These are phyloP conservation scores for Catocala fraxini DNA, from an alignment of 2,888 invertebrate species.

Conservation along the genomic window DNA sequence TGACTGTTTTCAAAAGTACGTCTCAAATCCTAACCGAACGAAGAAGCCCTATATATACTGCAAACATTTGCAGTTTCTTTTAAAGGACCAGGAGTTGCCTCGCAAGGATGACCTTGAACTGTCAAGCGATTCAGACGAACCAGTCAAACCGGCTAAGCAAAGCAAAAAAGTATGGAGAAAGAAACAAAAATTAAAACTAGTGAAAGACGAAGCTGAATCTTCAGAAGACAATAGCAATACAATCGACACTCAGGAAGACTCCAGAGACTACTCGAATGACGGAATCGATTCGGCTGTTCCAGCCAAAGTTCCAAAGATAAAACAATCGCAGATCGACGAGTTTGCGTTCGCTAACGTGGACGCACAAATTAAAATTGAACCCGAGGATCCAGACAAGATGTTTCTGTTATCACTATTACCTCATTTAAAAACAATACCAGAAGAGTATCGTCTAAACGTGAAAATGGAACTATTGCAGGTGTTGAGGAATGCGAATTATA, in stretches of 20 bases:
- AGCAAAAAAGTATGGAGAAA: conserved; percentile 61
- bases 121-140: conserved; percentile 66
- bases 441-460: conserved; percentile 70
- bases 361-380: conserved; percentile 54
- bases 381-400: conserved; percentile 76
- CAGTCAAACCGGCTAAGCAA: conserved; percentile 34
- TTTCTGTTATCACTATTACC: conserved; percentile 79
- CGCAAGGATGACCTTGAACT: conserved; percentile 40
- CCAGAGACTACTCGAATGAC: conserved; percentile 55
- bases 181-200: conserved; percentile 65
- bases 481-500: conserved; percentile 71
- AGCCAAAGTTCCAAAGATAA: conserved; percentile 49
- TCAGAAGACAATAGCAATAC: conserved; percentile 63
- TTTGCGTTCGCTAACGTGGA: conserved; percentile 80
- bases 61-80: conserved; percentile 73
- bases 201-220: conserved; percentile 58
- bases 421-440: conserved; percentile 77
- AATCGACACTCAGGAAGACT: conserved; percentile 52
- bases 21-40: conserved; percentile 69
- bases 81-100: conserved; percentile 60
- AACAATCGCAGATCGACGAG: conserved; percentile 53
- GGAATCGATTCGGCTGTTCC: conserved; percentile 36
- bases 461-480: conserved; percentile 83
- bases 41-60: conserved; percentile 75
- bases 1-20: conserved; percentile 78